Conservation (phyloP, 53 echinoderm and acorn worm species). For the Echinometra lucunter region DNA sequence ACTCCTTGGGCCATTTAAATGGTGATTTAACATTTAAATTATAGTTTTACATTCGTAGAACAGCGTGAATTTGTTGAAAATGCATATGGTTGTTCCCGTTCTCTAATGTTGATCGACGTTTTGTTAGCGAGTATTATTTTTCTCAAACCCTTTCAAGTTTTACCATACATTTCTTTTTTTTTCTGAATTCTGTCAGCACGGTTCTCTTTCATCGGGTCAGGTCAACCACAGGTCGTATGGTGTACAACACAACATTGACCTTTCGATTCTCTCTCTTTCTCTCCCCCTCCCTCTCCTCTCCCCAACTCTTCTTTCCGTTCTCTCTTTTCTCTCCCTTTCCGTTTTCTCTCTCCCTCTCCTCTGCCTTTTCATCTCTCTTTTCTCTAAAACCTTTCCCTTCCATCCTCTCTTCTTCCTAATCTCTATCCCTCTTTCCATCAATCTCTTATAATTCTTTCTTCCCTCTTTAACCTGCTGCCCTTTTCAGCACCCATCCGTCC, state of each 20-base stretch:
- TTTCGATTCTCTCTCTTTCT: background rate
- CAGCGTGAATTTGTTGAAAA: no score
- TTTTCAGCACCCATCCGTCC: background rate
- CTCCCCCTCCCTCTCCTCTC: background rate
- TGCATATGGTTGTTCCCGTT: no score
- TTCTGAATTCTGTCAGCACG: constrained; percentile 16
- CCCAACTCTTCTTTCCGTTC: background rate
- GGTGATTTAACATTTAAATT: no score
- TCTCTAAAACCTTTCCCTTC: background rate
- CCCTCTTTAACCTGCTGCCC: background rate
- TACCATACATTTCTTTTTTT: background rate
- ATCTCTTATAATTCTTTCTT: background rate
- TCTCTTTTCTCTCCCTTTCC: background rate
- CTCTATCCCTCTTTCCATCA: background rate
- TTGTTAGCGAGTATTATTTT: no score
- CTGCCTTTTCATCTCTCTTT: no score
- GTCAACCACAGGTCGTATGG: background rate
- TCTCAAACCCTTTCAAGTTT: background rate
- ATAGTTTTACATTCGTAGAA: no score
- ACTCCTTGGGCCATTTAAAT: no score
- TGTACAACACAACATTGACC: constrained; percentile 36
- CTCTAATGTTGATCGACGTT: no score
- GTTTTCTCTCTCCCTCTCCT: background rate
- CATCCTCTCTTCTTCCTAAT: background rate
- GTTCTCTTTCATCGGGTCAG: constrained; percentile 29